Conservation (phyloP, 2,888 invertebrate genomes). For the Stenchaetothrips biformis region DNA sequence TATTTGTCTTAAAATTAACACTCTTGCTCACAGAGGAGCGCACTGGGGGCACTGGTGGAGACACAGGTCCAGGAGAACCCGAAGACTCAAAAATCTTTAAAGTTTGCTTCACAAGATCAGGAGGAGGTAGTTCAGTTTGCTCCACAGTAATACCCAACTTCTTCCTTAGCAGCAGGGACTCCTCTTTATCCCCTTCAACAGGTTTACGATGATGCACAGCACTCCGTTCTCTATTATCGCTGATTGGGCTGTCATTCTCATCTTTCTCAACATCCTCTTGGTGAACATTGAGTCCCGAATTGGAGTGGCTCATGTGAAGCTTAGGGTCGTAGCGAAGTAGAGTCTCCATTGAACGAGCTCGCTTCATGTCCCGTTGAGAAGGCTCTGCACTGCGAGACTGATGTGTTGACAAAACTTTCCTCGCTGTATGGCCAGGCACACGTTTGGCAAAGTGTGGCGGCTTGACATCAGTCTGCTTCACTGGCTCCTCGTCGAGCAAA, state of each 20-base stretch:
- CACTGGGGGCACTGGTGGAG: conserved; percentile 27
- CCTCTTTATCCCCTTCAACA: conserved; percentile 7
- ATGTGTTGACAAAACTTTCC: conserved; percentile 31
- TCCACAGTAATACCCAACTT: conserved; percentile 46
- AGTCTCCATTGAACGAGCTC: conserved; percentile 82
- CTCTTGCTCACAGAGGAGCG: conserved; percentile 8
- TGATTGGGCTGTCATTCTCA: conserved; percentile 3
- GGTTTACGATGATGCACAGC: background rate
- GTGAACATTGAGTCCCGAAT: conserved; percentile 19
- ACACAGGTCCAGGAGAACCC: conserved; percentile 45
- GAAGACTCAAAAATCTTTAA: conserved; percentile 73
- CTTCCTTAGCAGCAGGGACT: background rate
- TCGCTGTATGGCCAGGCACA: conserved; percentile 27
- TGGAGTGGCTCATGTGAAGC: conserved; percentile 20
- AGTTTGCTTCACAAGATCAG: conserved; percentile 82
- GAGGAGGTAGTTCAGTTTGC: conserved; percentile 77
- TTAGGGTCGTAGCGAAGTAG: conserved; percentile 60
- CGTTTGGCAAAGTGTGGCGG: conserved; percentile 28
- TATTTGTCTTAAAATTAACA: conserved; percentile 31
- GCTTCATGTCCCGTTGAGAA: conserved; percentile 62
- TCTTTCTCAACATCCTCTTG: conserved; percentile 15
- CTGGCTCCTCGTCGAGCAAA: conserved; percentile 63
- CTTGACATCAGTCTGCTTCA: conserved; percentile 37
- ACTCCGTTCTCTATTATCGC: conserved; percentile 28
- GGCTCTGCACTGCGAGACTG: conserved; percentile 35